Evolutionary conservation across 2,888 invertebrate genomes (phyloP).

Genomic region (Dorcus parallelipipedus): DNA sequence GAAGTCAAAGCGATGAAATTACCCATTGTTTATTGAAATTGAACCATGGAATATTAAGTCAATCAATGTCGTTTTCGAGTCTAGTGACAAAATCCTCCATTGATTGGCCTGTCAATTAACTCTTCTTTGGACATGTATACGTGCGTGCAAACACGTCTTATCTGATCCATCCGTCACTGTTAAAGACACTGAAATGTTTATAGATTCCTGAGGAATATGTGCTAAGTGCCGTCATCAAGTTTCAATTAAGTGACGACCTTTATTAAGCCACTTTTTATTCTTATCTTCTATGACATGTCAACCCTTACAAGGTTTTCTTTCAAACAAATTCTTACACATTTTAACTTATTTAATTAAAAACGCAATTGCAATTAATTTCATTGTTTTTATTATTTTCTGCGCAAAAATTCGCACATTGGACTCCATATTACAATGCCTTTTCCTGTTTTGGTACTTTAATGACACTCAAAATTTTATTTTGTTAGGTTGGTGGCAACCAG

Average conservation of each 20-base stretch:
- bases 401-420: no score
- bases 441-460: no score
- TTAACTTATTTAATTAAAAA: no score
- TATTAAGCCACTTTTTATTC: conserved; percentile 18
- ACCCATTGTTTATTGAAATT: conserved; percentile 50
- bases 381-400: no score
- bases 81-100: conserved; percentile 50
- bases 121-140: conserved; percentile 49
- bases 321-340: no score
- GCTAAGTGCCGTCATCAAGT: conserved; percentile 44
- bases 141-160: conserved; percentile 50
- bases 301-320: no score
- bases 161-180: conserved; percentile 48
- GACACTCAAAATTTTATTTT: no score
- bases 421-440: no score
- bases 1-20: conserved; percentile 34
- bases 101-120: conserved; percentile 52
- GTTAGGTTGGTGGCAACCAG: no score
- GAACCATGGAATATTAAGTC: conserved; percentile 48
- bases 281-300: no score
- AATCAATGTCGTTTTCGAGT: conserved; percentile 47
- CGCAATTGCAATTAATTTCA: no score
- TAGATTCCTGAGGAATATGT: conserved; percentile 46
- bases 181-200: conserved; percentile 46
- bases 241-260: conserved; percentile 38